Percentiles rank a stretch among this genome's conserved stretches.
These are phyloP conservation scores for Cnemophilus loriae DNA, from an alignment of 2,113 vertebrate species.

Conservation along the genomic window DNA sequence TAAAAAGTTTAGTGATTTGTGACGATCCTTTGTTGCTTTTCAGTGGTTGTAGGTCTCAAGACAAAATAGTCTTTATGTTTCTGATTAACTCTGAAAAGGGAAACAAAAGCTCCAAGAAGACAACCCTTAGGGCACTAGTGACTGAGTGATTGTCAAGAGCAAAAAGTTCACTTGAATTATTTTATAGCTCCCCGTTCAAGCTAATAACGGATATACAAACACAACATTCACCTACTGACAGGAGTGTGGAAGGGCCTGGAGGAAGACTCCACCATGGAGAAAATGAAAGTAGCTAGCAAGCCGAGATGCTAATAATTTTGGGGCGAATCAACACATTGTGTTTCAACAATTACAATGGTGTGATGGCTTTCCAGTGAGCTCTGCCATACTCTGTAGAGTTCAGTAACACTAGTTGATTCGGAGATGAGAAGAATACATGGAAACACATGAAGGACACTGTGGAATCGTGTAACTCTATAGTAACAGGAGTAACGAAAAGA, in stretches of 20 bases:
- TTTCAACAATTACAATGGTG: background rate
- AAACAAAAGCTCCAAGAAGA: slow-evolving; percentile 6
- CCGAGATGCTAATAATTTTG: background rate
- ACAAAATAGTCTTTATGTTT: slow-evolving; percentile 7
- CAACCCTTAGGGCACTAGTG: background rate
- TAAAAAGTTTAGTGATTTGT: slow-evolving; percentile 29
- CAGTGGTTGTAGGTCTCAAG: background rate
- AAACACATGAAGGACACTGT: background rate
- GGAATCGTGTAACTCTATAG: background rate
- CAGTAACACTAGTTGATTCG: accelerated
- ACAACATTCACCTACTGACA: background rate
- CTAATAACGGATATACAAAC: background rate
- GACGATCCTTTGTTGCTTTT: background rate
- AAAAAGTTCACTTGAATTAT: background rate
- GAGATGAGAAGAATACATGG: background rate
- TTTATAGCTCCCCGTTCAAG: background rate
- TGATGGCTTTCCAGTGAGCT: background rate
- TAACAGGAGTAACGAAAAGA: background rate
- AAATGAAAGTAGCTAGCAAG: background rate
- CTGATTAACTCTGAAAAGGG: slow-evolving; percentile 26
- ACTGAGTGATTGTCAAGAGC: background rate
- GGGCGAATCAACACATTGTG: background rate
- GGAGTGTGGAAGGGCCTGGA: background rate
- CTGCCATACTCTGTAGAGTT: background rate
- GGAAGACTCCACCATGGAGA: background rate